Conservation (phyloP, 2,888 invertebrate species). For the Coenonympha arcania region DNA sequence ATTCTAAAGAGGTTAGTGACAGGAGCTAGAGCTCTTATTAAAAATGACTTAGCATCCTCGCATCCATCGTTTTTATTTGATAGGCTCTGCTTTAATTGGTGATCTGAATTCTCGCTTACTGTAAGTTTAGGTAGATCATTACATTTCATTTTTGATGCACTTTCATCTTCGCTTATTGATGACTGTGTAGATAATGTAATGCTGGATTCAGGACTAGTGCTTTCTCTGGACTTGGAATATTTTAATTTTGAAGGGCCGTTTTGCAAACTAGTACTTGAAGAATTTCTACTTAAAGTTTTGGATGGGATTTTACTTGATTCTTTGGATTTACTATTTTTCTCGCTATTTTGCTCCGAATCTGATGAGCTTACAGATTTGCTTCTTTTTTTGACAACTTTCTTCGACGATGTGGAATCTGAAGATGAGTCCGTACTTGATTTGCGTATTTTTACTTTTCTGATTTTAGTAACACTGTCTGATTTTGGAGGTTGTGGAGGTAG, state of each 20-base stretch:
- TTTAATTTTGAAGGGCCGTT: conserved; percentile 49
- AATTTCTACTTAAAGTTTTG: conserved; percentile 41
- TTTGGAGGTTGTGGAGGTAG: conserved; percentile 71
- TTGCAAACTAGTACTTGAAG: conserved; percentile 43
- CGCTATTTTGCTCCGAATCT: conserved; percentile 57
- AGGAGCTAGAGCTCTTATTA: conserved; percentile 82
- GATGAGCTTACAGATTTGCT: conserved; percentile 65
- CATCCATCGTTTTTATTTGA: conserved; percentile 64
- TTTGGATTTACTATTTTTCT: conserved; percentile 34
- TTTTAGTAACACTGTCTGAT: conserved; percentile 47
- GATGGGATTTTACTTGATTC: conserved; percentile 30
- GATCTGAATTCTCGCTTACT: conserved; percentile 74
- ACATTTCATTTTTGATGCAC: conserved; percentile 48
- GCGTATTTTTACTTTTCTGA: conserved; percentile 55
- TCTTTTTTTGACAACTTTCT: conserved; percentile 58
- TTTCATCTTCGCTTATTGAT: conserved; percentile 68
- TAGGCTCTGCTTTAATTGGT: conserved; percentile 65
- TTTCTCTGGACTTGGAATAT: conserved; percentile 61
- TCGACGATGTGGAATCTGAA: conserved; percentile 54
- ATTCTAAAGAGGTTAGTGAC: conserved; percentile 82
- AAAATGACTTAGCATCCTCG: conserved; percentile 81
- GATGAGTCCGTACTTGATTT: conserved; percentile 60
- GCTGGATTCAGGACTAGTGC: conserved; percentile 65
- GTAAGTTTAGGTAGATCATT: conserved; percentile 55
- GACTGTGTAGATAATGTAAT: conserved; percentile 70